A percentile compares a stretch with the other conserved stretches of the same genome.
These are phyloP conservation scores for Leguminivora glycinivorella DNA, from an alignment of 1,140 invertebrate species.

Conservation along the genomic window DNA sequence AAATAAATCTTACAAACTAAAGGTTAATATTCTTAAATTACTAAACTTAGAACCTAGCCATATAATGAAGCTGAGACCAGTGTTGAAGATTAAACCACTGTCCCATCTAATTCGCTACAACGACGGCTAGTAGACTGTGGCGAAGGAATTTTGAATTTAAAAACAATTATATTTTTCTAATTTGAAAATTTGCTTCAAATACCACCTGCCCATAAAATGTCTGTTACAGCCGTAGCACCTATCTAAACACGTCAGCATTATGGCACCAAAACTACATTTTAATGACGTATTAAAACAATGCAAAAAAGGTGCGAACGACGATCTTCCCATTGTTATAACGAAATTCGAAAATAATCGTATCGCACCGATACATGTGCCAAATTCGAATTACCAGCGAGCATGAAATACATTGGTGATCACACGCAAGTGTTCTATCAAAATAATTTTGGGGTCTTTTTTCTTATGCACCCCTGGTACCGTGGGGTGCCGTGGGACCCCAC, in stretches of 20 bases:
- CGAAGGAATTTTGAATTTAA: neutral
- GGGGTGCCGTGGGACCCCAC: slow-evolving; percentile 48
- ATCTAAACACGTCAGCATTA: slow-evolving; percentile 33
- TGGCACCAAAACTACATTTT: slow-evolving; percentile 53
- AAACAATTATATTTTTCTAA: neutral
- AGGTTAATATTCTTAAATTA: no score
- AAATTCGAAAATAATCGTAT: slow-evolving; percentile 50
- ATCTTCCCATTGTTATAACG: slow-evolving; percentile 47
- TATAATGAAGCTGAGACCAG: no score
- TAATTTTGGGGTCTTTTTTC: slow-evolving; percentile 67
- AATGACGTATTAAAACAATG: slow-evolving; percentile 58
- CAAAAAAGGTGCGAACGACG: slow-evolving; percentile 62
- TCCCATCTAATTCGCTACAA: no score
- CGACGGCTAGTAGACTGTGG: no score
- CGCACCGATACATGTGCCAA: slow-evolving; percentile 71
- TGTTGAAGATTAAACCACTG: no score
- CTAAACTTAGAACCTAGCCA: no score
- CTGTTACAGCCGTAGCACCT: slow-evolving; percentile 1
- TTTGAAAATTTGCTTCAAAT: neutral
- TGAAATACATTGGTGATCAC: slow-evolving; percentile 62
- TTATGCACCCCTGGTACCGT: slow-evolving; percentile 58
- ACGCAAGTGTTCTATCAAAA: slow-evolving; percentile 76
- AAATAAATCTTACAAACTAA: no score
- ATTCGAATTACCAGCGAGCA: slow-evolving; percentile 58
- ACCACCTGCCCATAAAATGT: slow-evolving; percentile 6